These are phyloP conservation scores for Pogonomyrmex californicus DNA, from an alignment of 1,140 invertebrate species.

Conservation along the genomic window DNA sequence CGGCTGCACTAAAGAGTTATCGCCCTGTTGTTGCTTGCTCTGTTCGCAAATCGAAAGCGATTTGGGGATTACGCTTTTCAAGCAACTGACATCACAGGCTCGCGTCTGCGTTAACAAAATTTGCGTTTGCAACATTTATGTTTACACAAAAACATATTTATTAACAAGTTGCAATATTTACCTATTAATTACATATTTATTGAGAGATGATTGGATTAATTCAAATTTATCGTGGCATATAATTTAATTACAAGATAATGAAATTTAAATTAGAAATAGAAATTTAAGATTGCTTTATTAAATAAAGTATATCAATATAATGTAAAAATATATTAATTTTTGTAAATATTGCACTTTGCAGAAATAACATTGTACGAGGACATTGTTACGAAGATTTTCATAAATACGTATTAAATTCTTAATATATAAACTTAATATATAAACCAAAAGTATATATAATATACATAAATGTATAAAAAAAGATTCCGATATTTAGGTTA, in stretches of 20 bases:
- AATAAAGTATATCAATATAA: background rate
- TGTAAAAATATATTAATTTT: background rate
- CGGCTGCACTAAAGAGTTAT: conserved; percentile 58
- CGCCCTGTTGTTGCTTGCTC: conserved; percentile 49
- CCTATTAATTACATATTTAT: background rate
- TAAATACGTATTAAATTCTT: background rate
- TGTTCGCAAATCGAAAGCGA: conserved; percentile 37
- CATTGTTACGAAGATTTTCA: background rate
- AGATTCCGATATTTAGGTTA: background rate
- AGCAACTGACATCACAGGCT: no score
- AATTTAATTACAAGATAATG: background rate
- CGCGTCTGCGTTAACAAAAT: no score
- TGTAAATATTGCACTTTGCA: background rate
- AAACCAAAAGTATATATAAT: no score
- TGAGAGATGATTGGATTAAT: background rate
- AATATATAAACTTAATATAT: no score
- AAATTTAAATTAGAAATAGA: background rate
- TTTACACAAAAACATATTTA: background rate
- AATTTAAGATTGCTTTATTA: background rate
- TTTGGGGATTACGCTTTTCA: conserved; percentile 1
- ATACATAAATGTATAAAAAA: background rate
- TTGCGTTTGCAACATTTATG: background rate
- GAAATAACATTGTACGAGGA: background rate
- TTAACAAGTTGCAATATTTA: background rate
- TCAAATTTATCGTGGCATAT: background rate